Base-by-base conservation (phyloP, 2,797 vertebrate species). In the Alosa sapidissima region DNA sequence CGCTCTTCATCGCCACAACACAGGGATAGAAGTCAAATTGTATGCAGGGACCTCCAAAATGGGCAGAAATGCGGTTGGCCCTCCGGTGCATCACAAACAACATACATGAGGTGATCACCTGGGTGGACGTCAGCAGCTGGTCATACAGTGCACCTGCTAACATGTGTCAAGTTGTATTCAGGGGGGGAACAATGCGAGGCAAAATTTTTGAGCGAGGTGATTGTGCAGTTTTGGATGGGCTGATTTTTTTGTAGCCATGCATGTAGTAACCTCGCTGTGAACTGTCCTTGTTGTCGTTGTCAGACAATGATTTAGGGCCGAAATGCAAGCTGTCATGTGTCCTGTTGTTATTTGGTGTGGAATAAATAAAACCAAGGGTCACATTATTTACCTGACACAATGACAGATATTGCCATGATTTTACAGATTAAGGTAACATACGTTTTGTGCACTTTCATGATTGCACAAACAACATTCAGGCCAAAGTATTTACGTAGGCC, bases 171-270 rank as follows among this genome's bases (percentile, higher is more conserved):
- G 41, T 78, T 78, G 72, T 84, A 86, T 87, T 88, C 85, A 88
- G 60, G 48, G 14, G 65, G 52, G 19, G 83, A 84, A 89, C 88
- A 90, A 91, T 88, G 78, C 83, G 60, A 86, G 81, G 51, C 72
- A 81, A 89, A 85, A 84, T 21, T 47, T 78, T 81, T 84, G 52
- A 84, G 52, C 33, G 83, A 86, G 86, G 86, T 89, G 87, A 91
- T 89, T 87, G 86, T 88, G 88, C 88, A 78, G 84, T 91, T 89
- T 87, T 83, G 84, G 86, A 84, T 88, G 87, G 86, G 82, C 87
- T 87, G 84, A 87, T 87, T 90, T 86, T 81, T 52, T 45, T 19
- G 60, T 11, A 65, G 81, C 36, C 19, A 81, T 72, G 33, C 51
- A 78, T 78, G 33, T 84, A 62, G 65, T 89, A 82, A 86, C 86